Conservation (phyloP, 2,888 invertebrate species). For the Lacanobia wlatinum region DNA sequence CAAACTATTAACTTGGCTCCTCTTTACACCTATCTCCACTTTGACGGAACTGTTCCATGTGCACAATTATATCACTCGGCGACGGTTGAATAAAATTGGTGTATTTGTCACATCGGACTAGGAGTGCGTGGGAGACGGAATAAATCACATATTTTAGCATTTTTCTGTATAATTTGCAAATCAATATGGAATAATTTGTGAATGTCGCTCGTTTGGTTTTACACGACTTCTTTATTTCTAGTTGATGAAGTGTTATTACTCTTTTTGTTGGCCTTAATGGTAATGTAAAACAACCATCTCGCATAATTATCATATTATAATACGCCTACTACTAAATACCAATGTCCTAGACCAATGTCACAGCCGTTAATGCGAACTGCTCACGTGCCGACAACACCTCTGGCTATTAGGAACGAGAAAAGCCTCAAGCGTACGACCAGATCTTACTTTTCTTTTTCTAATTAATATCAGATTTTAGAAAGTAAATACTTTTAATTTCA, state of each 20-base stretch:
- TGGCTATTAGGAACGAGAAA: background rate
- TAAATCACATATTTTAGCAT: slow-evolving; percentile 58
- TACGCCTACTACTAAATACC: slow-evolving; percentile 26
- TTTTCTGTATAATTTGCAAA: slow-evolving; percentile 58
- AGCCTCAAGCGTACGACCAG: background rate
- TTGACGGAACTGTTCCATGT: background rate
- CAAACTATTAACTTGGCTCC: slow-evolving; percentile 44
- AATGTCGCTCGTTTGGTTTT: slow-evolving; percentile 22
- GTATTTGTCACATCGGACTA: slow-evolving; percentile 42
- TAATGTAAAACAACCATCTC: slow-evolving; percentile 10
- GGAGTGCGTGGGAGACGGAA: slow-evolving; percentile 45
- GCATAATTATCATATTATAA: slow-evolving; percentile 9
- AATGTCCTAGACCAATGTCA: slow-evolving; percentile 20
- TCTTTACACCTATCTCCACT: slow-evolving; percentile 1
- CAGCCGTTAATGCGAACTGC: background rate
- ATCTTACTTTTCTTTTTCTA: background rate
- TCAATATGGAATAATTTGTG: slow-evolving; percentile 51
- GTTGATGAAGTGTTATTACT: slow-evolving; percentile 34
- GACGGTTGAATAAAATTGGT: slow-evolving; percentile 15
- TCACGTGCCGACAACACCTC: background rate
- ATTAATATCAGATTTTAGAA: background rate
- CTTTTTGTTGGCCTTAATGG: slow-evolving; percentile 27
- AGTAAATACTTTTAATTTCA: background rate
- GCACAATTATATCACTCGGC: slow-evolving; percentile 13
- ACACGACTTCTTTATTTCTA: slow-evolving; percentile 19